Evolutionary conservation across 2,113 vertebrate species (phyloP), one percentile per base, ranked within the genome.

Genomic region (Sorex fumeus): DNA sequence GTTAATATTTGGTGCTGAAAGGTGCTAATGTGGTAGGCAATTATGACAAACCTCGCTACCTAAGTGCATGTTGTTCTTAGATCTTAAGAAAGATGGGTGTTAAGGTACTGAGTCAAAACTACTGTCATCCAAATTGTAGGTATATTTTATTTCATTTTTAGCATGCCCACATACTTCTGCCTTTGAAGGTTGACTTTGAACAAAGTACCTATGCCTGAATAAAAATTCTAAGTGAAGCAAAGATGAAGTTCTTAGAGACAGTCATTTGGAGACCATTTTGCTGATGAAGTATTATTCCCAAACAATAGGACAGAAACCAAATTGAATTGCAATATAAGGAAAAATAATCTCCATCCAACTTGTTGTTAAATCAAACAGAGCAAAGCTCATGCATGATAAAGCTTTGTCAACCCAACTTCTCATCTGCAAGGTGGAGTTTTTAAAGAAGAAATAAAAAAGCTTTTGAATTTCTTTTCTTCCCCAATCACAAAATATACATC

Each of bases 401-500:
- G 85, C 10, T 93, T 93, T 32, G 67, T 94, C 85, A 79, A 93
- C 79, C 96, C 75, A 96, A 95, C 43, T 79, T 76, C 70, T 93
- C 87, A 94, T 95, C 77, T 83, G 23, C 27, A 89, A 84, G 43
- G 91, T 66, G 84, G 10, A 88, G 77, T 83, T 87, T 87, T 66
- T 57, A 30, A 32, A 92, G 70, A 86, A 76, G 60, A 69, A 93
- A 89, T 84, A 60, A 23, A 60, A 60, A 23, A 60, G 12, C 10
- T 66, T 92, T 95, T 47, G 3, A 50, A 10, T 83, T 64, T 82
- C 75, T 79, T 90, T 60, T 79, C 72, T 91, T 82, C 45, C 50
- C 34, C 45, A 83, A 76, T 95, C 89, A 91, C 91, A 96, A 94
- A 96, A 75, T 60, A 90, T 90, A 94, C 84, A 94, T 94, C 93